Evolutionary conservation across 2,888 invertebrate species (phyloP).

Genomic region (Eilema caniola): DNA sequence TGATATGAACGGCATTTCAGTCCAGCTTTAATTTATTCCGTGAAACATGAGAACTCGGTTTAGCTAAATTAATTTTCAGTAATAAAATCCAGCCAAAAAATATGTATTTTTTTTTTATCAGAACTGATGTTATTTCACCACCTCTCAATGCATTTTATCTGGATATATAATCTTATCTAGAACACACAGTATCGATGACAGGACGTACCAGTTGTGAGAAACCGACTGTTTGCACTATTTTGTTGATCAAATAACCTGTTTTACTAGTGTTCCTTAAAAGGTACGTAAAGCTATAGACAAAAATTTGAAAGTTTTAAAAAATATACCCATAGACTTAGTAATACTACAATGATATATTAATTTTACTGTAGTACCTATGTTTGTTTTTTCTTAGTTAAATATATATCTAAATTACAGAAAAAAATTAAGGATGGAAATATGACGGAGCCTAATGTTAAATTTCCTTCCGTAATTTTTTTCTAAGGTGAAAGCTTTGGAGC

Average conservation of each 20-base stretch:
- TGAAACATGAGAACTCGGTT: neutral
- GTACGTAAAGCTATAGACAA: neutral
- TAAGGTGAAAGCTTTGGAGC: too few relatives aligned
- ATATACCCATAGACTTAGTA: too few relatives aligned
- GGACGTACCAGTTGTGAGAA: neutral
- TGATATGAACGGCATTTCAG: too few relatives aligned
- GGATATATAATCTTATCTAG: constrained; percentile 10
- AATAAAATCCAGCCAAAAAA: too few relatives aligned
- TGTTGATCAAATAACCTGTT: constrained; percentile 4
- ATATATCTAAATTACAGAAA: too few relatives aligned
- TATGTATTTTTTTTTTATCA: neutral
- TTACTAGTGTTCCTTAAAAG: neutral
- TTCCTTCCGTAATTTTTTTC: too few relatives aligned
- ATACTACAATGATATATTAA: too few relatives aligned
- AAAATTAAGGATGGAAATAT: too few relatives aligned
- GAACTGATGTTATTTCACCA: neutral
- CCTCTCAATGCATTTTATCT: constrained; percentile 5
- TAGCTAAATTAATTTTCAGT: neutral
- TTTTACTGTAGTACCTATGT: too few relatives aligned
- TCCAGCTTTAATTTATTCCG: too few relatives aligned
- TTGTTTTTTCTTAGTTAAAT: too few relatives aligned
- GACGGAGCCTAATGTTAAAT: too few relatives aligned
- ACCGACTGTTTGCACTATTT: constrained; percentile 2
- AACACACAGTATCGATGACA: neutral
- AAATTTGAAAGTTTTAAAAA: neutral